phyloP scores from a whole-genome alignment of 2,113 vertebrate species.

The Petromus typicus region DNA sequence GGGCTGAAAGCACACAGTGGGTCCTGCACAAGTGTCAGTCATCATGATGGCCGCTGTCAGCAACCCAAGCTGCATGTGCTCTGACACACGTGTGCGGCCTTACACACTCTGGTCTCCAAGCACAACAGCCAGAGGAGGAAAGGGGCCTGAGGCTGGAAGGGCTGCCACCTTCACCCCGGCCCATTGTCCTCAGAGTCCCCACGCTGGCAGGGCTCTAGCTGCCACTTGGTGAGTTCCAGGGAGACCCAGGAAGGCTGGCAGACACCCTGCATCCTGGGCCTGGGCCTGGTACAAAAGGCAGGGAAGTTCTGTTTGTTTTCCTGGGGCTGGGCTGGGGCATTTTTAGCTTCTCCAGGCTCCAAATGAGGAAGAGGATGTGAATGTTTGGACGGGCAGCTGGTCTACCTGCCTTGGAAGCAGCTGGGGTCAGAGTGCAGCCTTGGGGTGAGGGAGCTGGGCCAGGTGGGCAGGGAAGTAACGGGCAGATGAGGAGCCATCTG shows the following conservation, averaged over 20 bases:
- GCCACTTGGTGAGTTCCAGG: not conserved
- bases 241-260: conserved; percentile 27
- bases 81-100: not conserved
- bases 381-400: conserved; percentile 76
- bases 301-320: conserved; percentile 80
- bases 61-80: fast-evolving
- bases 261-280: not conserved
- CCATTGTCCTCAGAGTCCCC: not conserved
- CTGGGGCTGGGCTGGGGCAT: conserved; percentile 36
- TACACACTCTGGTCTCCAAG: not conserved
- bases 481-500: not conserved
- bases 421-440: conserved; percentile 10
- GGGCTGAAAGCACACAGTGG: not conserved
- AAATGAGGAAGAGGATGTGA: conserved; percentile 82
- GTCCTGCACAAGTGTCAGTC: fast-evolving
- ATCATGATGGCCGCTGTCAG: fast-evolving
- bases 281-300: conserved; percentile 56
- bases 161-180: not conserved
- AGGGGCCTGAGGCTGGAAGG: not conserved
- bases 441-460: not conserved
- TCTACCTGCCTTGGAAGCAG: conserved; percentile 63
- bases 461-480: not conserved
- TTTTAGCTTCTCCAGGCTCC: conserved; percentile 77
- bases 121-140: not conserved
- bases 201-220: not conserved